Percentiles rank a stretch among this genome's conserved stretches.
phyloP scores from a whole-genome alignment of 2,113 vertebrate species.

The Polyodon spathula region DNA sequence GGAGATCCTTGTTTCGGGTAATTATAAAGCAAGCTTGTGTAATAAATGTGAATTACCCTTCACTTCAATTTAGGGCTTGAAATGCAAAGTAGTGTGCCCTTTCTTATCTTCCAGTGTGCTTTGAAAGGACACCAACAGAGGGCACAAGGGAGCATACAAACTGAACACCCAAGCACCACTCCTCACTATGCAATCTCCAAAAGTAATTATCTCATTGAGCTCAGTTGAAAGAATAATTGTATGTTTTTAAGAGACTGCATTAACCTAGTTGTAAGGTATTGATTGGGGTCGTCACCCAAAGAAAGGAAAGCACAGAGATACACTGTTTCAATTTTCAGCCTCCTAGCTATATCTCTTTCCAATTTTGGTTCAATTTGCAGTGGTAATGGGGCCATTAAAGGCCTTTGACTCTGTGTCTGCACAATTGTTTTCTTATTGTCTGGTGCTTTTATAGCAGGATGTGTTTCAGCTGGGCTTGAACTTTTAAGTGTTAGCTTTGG shows the following conservation, averaged over 20 bases:
- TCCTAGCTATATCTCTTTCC: constrained; percentile 53
- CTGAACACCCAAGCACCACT: constrained; percentile 43
- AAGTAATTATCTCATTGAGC: constrained; percentile 69
- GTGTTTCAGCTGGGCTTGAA: constrained; percentile 12
- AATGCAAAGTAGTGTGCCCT: constrained; percentile 7
- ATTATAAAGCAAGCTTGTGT: background rate
- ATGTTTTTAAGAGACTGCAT: constrained; percentile 62
- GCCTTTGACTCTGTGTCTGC: constrained; percentile 25
- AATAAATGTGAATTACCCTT: background rate
- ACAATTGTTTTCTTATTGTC: constrained; percentile 21
- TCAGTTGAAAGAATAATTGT: constrained; percentile 63
- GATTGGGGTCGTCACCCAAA: constrained; percentile 57
- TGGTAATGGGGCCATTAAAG: constrained; percentile 50
- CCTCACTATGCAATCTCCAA: constrained; percentile 55
- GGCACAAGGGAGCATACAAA: constrained; percentile 45
- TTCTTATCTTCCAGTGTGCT: background rate
- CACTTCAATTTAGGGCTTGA: too few species aligned
- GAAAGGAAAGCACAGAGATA: constrained; percentile 59
- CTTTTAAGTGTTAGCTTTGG: constrained; percentile 2
- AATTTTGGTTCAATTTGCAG: constrained; percentile 54
- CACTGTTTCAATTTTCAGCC: constrained; percentile 54
- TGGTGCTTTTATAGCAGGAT: constrained; percentile 9
- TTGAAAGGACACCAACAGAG: constrained; percentile 42
- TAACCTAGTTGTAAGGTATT: constrained; percentile 69
- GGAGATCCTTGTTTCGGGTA: background rate